A percentile compares a stretch with the other conserved stretches of the same genome.
Conservation (phyloP, 2,888 invertebrate genomes). For the Agrotis segetum region DNA sequence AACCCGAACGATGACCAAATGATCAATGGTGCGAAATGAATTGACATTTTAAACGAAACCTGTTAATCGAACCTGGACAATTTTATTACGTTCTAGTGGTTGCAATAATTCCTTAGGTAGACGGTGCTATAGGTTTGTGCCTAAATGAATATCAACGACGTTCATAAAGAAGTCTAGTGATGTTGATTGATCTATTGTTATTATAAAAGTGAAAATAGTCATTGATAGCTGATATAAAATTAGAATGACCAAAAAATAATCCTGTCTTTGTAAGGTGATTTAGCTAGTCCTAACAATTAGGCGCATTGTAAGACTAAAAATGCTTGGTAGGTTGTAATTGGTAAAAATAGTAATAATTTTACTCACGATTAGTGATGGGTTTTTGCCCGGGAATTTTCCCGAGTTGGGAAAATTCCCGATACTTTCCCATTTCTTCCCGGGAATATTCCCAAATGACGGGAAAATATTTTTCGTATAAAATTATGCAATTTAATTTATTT, state of each 20-base stretch:
- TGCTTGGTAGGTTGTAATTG: constrained; percentile 55
- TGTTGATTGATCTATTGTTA: constrained; percentile 54
- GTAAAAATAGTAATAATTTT: constrained; percentile 13
- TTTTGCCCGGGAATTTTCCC: no score
- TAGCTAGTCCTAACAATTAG: constrained; percentile 69
- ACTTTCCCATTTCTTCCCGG: no score
- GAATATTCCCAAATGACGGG: no score
- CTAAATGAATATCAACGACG: constrained; percentile 65
- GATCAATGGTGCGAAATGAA: constrained; percentile 34
- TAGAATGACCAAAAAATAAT: constrained; percentile 63
- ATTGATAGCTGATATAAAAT: constrained; percentile 43
- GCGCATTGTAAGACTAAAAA: constrained; percentile 51
- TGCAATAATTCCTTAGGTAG: constrained; percentile 67
- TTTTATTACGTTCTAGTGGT: constrained; percentile 44
- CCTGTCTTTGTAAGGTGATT: constrained; percentile 63
- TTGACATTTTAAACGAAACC: constrained; percentile 34
- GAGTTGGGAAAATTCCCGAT: no score
- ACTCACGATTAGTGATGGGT: no score
- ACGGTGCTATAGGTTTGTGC: constrained; percentile 81
- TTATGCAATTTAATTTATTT: no score
- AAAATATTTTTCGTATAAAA: no score
- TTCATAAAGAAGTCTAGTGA: constrained; percentile 54
- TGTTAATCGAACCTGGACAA: constrained; percentile 34
- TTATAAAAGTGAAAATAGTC: constrained; percentile 41
- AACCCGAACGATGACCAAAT: constrained; percentile 43